Percentiles rank a stretch among this genome's conserved stretches.
Conservation (phyloP, 2,797 vertebrate species). For the Danio albolineatus region DNA sequence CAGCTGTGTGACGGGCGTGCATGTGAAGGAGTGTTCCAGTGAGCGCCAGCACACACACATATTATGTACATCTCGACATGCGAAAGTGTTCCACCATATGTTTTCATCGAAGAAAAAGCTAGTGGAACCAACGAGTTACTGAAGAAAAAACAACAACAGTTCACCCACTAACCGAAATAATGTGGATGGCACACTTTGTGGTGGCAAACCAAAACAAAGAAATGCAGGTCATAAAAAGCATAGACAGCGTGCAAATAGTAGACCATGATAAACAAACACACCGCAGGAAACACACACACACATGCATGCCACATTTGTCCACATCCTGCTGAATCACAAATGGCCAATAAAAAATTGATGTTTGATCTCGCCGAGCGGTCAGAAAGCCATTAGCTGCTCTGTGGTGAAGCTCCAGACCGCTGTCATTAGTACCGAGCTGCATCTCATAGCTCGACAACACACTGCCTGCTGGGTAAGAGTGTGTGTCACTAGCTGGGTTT, state of each 20-base stretch:
- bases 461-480: background rate
- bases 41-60: too few relatives aligned
- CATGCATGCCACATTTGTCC: slow-evolving; percentile 10
- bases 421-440: background rate
- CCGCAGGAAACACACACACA: background rate
- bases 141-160: background rate
- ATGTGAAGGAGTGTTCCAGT: too few relatives aligned
- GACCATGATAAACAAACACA: background rate
- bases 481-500: background rate
- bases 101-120: background rate
- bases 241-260: background rate
- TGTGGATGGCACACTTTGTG: background rate
- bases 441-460: background rate
- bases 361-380: slow-evolving; percentile 59
- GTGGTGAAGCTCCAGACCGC: background rate
- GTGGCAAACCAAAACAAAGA: slow-evolving; percentile 4
- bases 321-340: slow-evolving; percentile 56
- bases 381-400: slow-evolving; percentile 62
- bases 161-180: background rate
- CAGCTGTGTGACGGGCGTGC: too few relatives aligned
- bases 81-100: too few relatives aligned
- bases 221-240: background rate
- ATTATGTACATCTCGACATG: too few relatives aligned
- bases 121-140: background rate
- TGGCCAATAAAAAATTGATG: slow-evolving; percentile 68